Evolutionary conservation across 2,888 invertebrate genomes (phyloP).

Genomic region (Flexamia atlantica): DNA sequence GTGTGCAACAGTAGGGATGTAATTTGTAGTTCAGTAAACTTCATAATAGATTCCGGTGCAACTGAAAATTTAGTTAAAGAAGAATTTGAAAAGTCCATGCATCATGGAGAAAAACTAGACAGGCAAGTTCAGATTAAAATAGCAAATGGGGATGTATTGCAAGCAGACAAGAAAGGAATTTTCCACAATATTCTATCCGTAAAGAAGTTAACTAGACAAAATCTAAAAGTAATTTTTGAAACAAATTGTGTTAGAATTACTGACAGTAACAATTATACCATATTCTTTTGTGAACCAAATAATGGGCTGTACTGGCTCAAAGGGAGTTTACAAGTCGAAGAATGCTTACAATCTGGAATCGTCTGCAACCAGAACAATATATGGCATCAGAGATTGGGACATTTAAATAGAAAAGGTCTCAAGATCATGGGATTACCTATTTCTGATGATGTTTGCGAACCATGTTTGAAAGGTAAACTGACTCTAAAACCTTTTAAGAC

Average conservation of each 20-base stretch:
- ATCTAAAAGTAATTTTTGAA: conserved; percentile 24
- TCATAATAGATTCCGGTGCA: conserved; percentile 59
- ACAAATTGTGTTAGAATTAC: neutral
- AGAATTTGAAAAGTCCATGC: conserved; percentile 5
- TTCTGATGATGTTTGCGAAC: conserved; percentile 5
- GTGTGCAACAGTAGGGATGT: neutral
- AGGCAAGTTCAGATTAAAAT: conserved; percentile 12
- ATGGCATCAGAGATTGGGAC: conserved; percentile 4
- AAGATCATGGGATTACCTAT: conserved; percentile 4
- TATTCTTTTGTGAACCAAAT: neutral
- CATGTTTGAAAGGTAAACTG: neutral
- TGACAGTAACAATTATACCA: neutral
- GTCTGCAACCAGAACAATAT: neutral
- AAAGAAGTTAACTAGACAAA: neutral
- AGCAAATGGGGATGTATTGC: neutral
- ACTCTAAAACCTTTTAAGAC: neutral
- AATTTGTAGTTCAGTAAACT: neutral
- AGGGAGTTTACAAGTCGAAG: neutral
- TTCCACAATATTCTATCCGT: neutral
- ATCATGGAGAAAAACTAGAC: neutral
- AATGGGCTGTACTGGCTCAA: neutral
- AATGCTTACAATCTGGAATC: neutral
- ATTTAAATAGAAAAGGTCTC: conserved; percentile 15
- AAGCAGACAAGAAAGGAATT: conserved; percentile 7
- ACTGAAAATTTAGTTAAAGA: conserved; percentile 22